These are phyloP conservation scores for Antitype chi DNA, from an alignment of 2,888 invertebrate genomes.

Conservation along the genomic window DNA sequence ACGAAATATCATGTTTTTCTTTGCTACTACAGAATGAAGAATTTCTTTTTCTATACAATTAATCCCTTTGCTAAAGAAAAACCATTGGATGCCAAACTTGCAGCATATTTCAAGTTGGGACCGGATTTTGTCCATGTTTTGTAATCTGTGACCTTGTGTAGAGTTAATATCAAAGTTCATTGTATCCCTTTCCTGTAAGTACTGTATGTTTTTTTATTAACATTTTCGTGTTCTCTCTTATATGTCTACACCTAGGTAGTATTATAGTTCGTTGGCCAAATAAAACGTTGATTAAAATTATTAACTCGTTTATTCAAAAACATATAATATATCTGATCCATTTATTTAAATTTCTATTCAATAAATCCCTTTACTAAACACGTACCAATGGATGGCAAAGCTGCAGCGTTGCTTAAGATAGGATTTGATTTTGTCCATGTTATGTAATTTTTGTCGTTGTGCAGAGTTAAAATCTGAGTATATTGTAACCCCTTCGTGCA, in stretches of 20 bases:
- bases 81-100: fast-evolving
- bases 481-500: too few species aligned
- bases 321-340: background rate
- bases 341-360: background rate
- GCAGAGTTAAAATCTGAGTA: too few species aligned
- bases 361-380: too few species aligned
- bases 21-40: background rate
- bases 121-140: background rate
- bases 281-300: background rate
- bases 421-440: too few species aligned
- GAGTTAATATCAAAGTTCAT: background rate
- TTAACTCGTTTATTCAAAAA: background rate
- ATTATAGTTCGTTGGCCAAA: background rate
- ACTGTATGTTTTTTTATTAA: background rate
- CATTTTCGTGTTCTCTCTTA: background rate
- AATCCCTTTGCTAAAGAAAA: background rate
- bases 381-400: too few species aligned
- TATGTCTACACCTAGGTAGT: too few species aligned
- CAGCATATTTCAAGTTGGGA: background rate
- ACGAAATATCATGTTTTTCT: fast-evolving
- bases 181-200: too few species aligned
- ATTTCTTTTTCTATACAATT: background rate
- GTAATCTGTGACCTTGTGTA: background rate
- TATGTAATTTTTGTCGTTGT: too few species aligned
- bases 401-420: too few species aligned